phyloP scores from a whole-genome alignment of 2,113 vertebrate species.

The Solea solea region DNA sequence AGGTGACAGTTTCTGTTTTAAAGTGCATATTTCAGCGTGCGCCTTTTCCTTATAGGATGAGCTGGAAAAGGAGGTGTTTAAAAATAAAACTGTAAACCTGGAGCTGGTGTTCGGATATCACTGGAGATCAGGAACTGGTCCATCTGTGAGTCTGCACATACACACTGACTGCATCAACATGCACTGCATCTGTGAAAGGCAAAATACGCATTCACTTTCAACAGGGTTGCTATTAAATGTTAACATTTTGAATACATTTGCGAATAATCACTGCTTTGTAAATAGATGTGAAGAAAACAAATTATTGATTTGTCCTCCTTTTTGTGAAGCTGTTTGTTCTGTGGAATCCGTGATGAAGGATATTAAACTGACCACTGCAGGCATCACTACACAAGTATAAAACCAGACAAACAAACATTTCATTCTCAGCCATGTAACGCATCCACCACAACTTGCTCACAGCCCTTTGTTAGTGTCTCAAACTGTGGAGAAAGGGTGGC shows the following conservation, averaged over 20 bases:
- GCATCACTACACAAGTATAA: conserved; percentile 92
- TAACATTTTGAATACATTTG: not conserved
- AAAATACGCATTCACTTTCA: conserved; percentile 3
- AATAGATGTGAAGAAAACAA: conserved; percentile 26
- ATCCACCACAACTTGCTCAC: conserved; percentile 89
- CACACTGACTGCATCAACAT: conserved; percentile 7
- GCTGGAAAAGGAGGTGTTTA: conserved; percentile 84
- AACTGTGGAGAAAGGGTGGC: conserved; percentile 90
- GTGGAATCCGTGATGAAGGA: conserved; percentile 79
- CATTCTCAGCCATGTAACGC: conserved; percentile 92
- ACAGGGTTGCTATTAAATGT: not conserved
- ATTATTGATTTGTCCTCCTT: conserved; percentile 27
- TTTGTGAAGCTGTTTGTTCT: conserved; percentile 63
- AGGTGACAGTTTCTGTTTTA: conserved; percentile 8
- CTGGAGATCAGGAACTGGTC: conserved; percentile 90
- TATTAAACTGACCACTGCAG: conserved; percentile 88
- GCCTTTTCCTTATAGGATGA: conserved; percentile 80
- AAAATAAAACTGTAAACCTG: conserved; percentile 89
- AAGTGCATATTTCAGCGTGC: not conserved
- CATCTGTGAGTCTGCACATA: conserved; percentile 82
- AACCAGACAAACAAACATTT: conserved; percentile 91
- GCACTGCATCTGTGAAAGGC: not conserved
- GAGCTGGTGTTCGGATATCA: conserved; percentile 98
- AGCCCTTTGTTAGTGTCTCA: conserved; percentile 88
- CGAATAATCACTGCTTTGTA: conserved; percentile 18